Evolutionary conservation across 37 sponge, comb jelly and placozoan genomes (phyloP), one percentile per base, ranked within the genome.

Genomic region (Spongia lamella): DNA sequence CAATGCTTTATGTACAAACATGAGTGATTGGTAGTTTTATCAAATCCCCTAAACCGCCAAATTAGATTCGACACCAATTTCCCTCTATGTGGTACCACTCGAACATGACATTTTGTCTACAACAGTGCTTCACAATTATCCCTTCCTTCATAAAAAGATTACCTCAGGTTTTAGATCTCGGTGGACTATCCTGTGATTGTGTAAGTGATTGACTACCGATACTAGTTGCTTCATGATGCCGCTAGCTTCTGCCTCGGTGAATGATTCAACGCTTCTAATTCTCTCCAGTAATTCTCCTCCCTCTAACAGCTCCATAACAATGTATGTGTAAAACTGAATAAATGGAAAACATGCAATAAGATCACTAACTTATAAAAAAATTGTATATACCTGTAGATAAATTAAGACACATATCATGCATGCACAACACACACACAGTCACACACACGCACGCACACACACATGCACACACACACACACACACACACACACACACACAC

Each of bases 111-210:
- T 25, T 43, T 43, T 13, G 7, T 43, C 5, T 9, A 43, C 47
- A 5, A 13, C 9, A 43, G 47, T 13, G 9, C 47, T 43, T 43
- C n/a, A n/a, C n/a, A 43, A 43, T 43, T 13, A 43, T 13, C 7
- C 47, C 9, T 43, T 43, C 5, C 47, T 13, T 9, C 47, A 43
- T 9, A 43, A 43, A 43, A 9, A 43, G 9, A 6, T 64, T 39
- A 93, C 93, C 85, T 96, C 96, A 39, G 96, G 96, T 78, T 96
- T 96, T 47, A 96, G 85, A 39, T 96, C 96, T 55, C 96, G 70
- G 83, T 96, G 96, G 14, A 96, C 96, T 37, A 96, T 81, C 36
- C 77, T 84, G 78, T 84, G 92, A 63, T 71, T 79, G 68, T 96
- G 97, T 64, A 96, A 74, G 79, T 76, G 87, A 14, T 66, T 38